Base-by-base conservation (phyloP, 2,113 vertebrate species). In the Heptranchias perlo region DNA sequence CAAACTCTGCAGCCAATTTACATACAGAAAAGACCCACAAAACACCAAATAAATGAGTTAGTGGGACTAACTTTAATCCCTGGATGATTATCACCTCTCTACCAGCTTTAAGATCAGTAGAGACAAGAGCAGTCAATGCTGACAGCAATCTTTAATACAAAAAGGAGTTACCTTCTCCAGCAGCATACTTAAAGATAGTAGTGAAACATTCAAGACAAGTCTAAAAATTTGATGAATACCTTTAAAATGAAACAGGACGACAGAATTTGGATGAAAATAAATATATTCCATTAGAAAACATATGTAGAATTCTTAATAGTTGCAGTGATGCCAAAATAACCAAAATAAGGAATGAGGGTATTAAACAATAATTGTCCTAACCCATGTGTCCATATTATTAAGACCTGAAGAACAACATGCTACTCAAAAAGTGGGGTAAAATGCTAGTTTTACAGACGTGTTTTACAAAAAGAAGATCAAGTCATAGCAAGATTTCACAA, bases 291-390 rank as follows among this genome's bases (percentile, higher is more conserved):
- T n/a, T 25, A n/a, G 35, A 82, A 82, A 82, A 82, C n/a, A 78
- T 31, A 25, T 76, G 7, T 21, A 39, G 58, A 93, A 52, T 62
- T 35, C 58, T 64, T 62, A 62, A 52, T 4, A 52, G 5, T 16
- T 49, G 54, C 18, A n/a, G 73, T 5, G n/a, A 2, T 62, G 58
- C 21, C 89, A 39, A 93, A n/a, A 62, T 64, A 39, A 39, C 18
- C 89, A 62, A 93, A 82, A 82, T 82, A 82, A 93, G 35, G n/a
- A 87, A 93, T 62, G 31, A 91, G 35, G 35, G 78, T 82, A n/a
- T 21, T 23, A 58, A 91, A 58, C 31, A 91, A 58, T 6, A 84
- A 4, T 47, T 64, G 16, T 58, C 14, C 28, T 62, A 58, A 25
- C n/a, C 5, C 89, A 39, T 0, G n/a, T 25, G 7, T 64, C 61